Evolutionary conservation across 2,113 vertebrate genomes (phyloP).

Genomic region (Isurus oxyrinchus): DNA sequence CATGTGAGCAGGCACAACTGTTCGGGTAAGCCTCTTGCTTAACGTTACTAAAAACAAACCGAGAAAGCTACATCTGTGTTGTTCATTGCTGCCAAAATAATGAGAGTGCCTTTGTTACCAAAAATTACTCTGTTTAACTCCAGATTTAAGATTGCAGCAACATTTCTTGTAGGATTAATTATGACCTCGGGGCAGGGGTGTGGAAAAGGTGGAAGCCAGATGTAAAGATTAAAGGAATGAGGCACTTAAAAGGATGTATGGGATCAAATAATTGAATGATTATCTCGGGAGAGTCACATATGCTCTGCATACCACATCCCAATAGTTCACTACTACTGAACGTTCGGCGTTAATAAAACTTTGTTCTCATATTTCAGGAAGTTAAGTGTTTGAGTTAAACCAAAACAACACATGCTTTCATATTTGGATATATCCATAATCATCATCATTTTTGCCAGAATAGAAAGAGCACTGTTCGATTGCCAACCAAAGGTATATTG

Average conservation of each 20-base stretch:
- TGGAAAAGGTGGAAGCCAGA: conserved; percentile 13
- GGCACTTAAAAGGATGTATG: not conserved
- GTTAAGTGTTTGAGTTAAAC: not conserved
- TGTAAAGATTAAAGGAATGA: not conserved
- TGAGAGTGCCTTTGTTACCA: not conserved
- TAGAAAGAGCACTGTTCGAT: not conserved
- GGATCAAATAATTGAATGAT: not conserved
- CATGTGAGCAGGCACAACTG: not conserved
- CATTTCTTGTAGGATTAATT: conserved; percentile 11
- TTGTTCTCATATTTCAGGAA: not conserved
- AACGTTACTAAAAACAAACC: not conserved
- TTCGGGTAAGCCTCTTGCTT: not conserved
- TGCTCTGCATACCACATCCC: not conserved
- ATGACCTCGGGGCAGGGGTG: not conserved
- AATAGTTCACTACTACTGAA: not conserved
- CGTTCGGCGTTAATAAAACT: not conserved
- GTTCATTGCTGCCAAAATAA: not conserved
- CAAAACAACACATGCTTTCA: not conserved
- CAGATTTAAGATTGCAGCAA: not conserved
- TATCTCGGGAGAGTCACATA: not conserved
- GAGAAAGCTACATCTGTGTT: not conserved
- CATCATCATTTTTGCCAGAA: not conserved
- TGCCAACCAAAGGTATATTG: not conserved
- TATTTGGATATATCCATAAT: not conserved
- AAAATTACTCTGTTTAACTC: not conserved